These are phyloP conservation scores for Rhynchonema sp. DNA, from an alignment of 2,888 invertebrate genomes.

Conservation along the genomic window DNA sequence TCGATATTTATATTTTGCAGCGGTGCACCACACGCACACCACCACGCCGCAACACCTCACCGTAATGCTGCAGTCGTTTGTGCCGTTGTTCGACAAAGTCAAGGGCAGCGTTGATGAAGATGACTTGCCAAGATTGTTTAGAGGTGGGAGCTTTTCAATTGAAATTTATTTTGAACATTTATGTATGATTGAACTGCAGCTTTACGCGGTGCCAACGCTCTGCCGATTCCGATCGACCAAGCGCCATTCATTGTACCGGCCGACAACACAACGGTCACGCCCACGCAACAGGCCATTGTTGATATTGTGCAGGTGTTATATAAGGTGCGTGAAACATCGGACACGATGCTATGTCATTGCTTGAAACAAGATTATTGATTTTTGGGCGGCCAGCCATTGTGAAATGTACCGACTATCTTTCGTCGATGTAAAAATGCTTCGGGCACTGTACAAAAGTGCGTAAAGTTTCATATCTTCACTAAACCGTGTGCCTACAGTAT, in stretches of 20 bases:
- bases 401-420: no score
- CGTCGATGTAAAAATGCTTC: no score
- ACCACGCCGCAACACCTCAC: slow-evolving; percentile 53
- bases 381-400: no score
- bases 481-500: no score
- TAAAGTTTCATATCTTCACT: no score
- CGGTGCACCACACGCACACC: neutral
- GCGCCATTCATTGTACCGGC: slow-evolving; percentile 60
- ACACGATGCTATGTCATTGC: no score
- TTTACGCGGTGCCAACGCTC: slow-evolving; percentile 18
- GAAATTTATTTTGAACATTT: neutral
- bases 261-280: slow-evolving; percentile 52
- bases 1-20: no score
- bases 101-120: slow-evolving; percentile 10
- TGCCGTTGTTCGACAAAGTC: slow-evolving; percentile 50
- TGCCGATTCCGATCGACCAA: slow-evolving; percentile 59
- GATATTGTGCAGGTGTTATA: slow-evolving; percentile 67
- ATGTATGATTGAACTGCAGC: neutral
- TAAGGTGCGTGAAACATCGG: no score
- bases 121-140: slow-evolving; percentile 10
- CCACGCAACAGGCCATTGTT: slow-evolving; percentile 60
- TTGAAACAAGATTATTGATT: no score
- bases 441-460: no score
- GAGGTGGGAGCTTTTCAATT: slow-evolving; percentile 4
- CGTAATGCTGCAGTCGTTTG: slow-evolving; percentile 82